A percentile compares a stretch with the other conserved stretches of the same genome.
Conservation (phyloP, 2,888 invertebrate genomes). For the Orthosia gothica region DNA sequence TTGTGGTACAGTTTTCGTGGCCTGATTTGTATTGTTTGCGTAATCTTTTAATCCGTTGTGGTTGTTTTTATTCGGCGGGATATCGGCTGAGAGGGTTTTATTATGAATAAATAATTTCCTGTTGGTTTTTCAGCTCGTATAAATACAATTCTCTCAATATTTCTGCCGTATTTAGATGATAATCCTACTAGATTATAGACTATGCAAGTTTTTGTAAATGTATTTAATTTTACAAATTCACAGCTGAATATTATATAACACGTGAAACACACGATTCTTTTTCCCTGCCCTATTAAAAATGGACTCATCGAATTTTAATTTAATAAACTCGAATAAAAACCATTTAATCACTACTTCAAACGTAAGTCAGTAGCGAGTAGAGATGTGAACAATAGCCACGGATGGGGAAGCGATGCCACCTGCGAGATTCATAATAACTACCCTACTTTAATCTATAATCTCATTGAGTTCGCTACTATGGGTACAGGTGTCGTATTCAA, state of each 20-base stretch:
- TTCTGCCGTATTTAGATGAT: background rate
- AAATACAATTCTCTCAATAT: background rate
- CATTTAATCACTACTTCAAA: slow-evolving; percentile 20
- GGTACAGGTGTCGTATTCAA: slow-evolving; percentile 55
- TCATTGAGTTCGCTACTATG: slow-evolving; percentile 37
- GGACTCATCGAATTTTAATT: slow-evolving; percentile 26
- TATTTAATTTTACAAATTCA: background rate
- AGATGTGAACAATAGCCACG: slow-evolving; percentile 33
- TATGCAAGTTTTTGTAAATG: background rate
- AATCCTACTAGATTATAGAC: background rate
- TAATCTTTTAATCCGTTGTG: slow-evolving; percentile 44
- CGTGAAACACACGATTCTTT: background rate
- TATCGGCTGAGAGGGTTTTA: background rate
- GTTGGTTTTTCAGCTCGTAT: background rate
- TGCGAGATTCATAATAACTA: slow-evolving; percentile 41
- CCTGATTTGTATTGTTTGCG: slow-evolving; percentile 33
- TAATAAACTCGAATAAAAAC: slow-evolving; percentile 28
- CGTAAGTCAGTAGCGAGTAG: slow-evolving; percentile 5
- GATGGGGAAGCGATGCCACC: slow-evolving; percentile 53
- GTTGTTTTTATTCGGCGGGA: slow-evolving; percentile 7
- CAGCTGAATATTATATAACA: background rate
- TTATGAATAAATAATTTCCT: background rate
- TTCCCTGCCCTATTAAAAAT: background rate
- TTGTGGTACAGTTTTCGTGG: slow-evolving; percentile 37
- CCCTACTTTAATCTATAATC: slow-evolving; percentile 47